Conservation (phyloP, 2,113 vertebrate species). For the Pteropus alecto region DNA sequence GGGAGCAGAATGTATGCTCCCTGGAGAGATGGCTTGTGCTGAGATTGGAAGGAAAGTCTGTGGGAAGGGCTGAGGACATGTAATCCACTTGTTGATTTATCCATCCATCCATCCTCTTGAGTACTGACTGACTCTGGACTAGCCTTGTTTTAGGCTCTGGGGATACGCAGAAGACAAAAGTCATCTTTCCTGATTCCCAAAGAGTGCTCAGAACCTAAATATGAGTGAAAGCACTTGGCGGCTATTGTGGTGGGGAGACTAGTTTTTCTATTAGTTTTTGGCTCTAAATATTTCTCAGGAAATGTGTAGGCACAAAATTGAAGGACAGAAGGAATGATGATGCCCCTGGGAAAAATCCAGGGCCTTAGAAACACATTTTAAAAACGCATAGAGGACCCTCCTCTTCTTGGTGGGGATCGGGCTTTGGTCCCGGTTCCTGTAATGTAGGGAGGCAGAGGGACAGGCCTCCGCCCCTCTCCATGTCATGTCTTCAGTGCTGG, state of each 20-base stretch:
- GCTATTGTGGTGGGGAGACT: not conserved
- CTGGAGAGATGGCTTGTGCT: not conserved
- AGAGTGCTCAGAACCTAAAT: not conserved
- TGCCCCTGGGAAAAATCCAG: not conserved
- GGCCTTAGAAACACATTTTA: not conserved
- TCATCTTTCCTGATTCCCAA: not conserved
- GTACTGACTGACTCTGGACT: not conserved
- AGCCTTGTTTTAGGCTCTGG: not conserved
- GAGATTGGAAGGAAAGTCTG: not conserved
- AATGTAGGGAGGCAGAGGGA: too few species aligned
- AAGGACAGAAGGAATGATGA: not conserved
- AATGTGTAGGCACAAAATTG: not conserved
- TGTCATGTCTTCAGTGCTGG: too few species aligned
- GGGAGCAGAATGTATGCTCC: not conserved
- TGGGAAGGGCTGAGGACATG: not conserved
- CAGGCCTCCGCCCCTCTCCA: too few species aligned
- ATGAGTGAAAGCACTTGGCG: not conserved
- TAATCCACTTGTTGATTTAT: not conserved
- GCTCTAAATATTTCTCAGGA: not conserved
- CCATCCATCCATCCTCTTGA: not conserved
- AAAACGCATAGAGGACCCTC: too few species aligned
- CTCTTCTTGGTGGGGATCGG: too few species aligned
- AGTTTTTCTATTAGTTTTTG: not conserved
- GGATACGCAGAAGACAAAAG: not conserved
- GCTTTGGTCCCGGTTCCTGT: too few species aligned